Percentiles rank a stretch among this genome's conserved stretches.
These are phyloP conservation scores for Oligia strigilis DNA, from an alignment of 2,888 invertebrate species.

Conservation along the genomic window DNA sequence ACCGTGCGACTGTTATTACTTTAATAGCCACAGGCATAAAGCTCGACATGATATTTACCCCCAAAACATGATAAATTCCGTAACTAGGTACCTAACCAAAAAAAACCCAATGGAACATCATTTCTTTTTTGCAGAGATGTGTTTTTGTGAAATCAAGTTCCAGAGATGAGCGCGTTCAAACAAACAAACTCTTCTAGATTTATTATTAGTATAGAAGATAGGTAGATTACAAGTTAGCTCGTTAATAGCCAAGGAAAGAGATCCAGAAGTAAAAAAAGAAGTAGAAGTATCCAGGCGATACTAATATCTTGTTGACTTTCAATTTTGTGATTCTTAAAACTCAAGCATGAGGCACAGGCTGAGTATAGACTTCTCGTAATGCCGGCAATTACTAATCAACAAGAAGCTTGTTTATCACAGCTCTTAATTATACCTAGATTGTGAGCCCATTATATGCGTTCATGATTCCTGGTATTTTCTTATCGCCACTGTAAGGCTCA, in stretches of 20 bases:
- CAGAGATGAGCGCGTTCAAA: no score
- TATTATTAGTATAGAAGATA: no score
- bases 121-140: no score
- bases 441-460: neutral
- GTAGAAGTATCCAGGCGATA: neutral
- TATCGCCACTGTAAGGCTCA: neutral
- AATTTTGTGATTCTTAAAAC: constrained; percentile 17
- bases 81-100: no score
- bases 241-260: no score
- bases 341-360: neutral
- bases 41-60: no score
- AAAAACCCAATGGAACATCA: no score
- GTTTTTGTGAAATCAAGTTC: no score
- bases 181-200: no score
- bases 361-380: constrained; percentile 3
- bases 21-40: no score
- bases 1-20: no score
- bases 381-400: neutral
- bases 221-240: constrained; percentile 4
- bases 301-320: neutral
- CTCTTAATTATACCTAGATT: neutral
- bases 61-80: no score
- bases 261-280: neutral
- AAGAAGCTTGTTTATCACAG: constrained; percentile 3
- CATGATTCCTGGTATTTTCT: neutral